Conservation (phyloP, 2,113 vertebrate genomes). For the Oryzias celebensis region DNA sequence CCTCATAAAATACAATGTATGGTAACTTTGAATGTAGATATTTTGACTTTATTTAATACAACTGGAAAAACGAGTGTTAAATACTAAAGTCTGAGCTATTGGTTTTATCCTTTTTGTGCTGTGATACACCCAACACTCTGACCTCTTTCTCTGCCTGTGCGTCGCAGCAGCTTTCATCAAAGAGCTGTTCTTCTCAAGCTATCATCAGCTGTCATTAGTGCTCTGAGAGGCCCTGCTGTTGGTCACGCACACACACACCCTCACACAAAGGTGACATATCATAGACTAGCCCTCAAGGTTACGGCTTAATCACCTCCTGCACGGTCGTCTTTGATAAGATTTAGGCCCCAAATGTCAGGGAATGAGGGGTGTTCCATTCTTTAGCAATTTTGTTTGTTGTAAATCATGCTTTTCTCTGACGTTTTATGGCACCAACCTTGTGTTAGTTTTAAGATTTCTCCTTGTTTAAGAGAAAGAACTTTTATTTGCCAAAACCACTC, state of each 20-base stretch:
- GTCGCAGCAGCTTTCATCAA: constrained; percentile 61
- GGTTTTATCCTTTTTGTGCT: constrained; percentile 42
- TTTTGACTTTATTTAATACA: neutral
- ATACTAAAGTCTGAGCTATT: constrained; percentile 39
- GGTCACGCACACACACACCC: constrained; percentile 46
- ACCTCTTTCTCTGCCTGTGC: constrained; percentile 38
- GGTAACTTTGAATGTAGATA: neutral
- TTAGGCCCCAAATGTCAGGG: constrained; percentile 11
- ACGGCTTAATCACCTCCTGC: constrained; percentile 25
- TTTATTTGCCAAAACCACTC: constrained; percentile 40
- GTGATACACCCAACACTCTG: constrained; percentile 41
- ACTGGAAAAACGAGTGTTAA: constrained; percentile 40
- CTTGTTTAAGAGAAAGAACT: constrained; percentile 37
- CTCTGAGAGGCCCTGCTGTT: constrained; percentile 54
- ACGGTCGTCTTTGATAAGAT: constrained; percentile 29
- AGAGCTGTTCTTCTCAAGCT: constrained; percentile 54
- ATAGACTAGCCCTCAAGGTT: constrained; percentile 46
- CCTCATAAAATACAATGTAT: neutral
- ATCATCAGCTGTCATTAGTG: constrained; percentile 70
- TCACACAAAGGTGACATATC: constrained; percentile 40
- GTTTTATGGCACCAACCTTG: constrained; percentile 13
- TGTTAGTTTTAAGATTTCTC: constrained; percentile 37
- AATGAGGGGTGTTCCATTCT: constrained; percentile 6
- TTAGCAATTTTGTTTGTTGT: constrained; percentile 16
- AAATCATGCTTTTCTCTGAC: constrained; percentile 7